These are phyloP conservation scores for Mormyrops boulengeri DNA, from an alignment of 2,797 vertebrate genomes.

Conservation along the genomic window DNA sequence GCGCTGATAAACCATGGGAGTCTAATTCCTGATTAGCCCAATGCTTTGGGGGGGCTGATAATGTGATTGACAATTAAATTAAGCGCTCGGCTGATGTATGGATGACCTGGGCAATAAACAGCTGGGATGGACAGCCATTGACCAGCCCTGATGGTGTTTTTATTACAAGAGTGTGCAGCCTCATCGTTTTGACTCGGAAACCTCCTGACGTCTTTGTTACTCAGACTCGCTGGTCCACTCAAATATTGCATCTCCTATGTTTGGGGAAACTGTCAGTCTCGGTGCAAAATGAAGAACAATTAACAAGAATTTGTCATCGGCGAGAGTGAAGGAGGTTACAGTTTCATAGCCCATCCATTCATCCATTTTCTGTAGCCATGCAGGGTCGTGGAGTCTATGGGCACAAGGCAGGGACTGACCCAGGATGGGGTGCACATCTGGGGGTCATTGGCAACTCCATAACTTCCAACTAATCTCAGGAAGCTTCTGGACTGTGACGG, in stretches of 20 bases:
- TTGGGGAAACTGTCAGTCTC: background rate
- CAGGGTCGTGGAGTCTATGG: background rate
- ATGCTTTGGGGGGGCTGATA: background rate
- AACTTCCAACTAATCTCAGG: background rate
- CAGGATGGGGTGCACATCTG: background rate
- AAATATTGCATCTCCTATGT: background rate
- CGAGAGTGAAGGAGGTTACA: background rate
- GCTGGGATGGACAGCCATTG: background rate
- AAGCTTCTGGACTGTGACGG: background rate
- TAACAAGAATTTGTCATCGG: background rate
- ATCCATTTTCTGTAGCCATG: background rate
- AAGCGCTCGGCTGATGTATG: background rate
- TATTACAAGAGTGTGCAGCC: background rate
- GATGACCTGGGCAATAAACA: background rate
- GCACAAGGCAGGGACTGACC: background rate
- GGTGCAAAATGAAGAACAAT: background rate
- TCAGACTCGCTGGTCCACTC: background rate
- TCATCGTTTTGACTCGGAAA: background rate
- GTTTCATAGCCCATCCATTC: background rate
- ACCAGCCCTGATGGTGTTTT: background rate
- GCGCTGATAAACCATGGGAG: background rate
- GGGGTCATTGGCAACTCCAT: background rate
- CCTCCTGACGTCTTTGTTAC: background rate
- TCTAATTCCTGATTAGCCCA: conserved; percentile 11
- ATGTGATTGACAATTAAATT: conserved; percentile 7